Base-by-base conservation (phyloP, 2,888 invertebrate genomes). In the Tinea semifulvella region DNA sequence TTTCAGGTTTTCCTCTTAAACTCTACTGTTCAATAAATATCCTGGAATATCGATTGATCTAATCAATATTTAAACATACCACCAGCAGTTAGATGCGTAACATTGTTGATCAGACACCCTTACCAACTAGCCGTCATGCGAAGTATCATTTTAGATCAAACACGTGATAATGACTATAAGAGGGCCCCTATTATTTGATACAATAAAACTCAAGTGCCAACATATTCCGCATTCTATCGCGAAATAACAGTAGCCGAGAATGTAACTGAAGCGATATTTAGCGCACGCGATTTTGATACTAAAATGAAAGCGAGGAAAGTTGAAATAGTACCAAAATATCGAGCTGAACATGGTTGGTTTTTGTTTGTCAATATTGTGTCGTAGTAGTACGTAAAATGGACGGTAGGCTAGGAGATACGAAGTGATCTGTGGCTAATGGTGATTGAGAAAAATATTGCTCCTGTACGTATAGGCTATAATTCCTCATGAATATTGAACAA, bases 181-280 rank as follows among this genome's bases (percentile, higher is more conserved):
- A 77, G 77, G 69, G 70, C 80, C 79, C 79, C 77, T 79, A 80
- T 79, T 79, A 79, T 80, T 80, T 69, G 76, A 76, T 79, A 80
- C 79, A 80, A 80, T 80, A 79, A 80, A 80, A 80, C 69, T 75
- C 75, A 80, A 80, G 79, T 80, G 76, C 74, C 74, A 74, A 77
- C 77, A 79, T 80, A 79, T 77, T 79, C 72, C 66, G 72, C 69
- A 75, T 79, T 75, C 76, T 76, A 71, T 68, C 71, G 71, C 74
- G 55, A 66, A 66, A 64, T 58, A 54, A 54, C 58, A 57, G 55
- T 54, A 53, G 56, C 55, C 49, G 53, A 52, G 56, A 56, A 55
- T 60, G 52, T 58, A 56, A 63, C 68, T 56, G 54, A 68, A 35
- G 18, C 53, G 52, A 54, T 58, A 55, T 19, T 2, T 20, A 47